Evolutionary conservation across 2,797 vertebrate species (phyloP), one percentile per base, ranked within the genome.

Genomic region (Crenichthys baileyi): DNA sequence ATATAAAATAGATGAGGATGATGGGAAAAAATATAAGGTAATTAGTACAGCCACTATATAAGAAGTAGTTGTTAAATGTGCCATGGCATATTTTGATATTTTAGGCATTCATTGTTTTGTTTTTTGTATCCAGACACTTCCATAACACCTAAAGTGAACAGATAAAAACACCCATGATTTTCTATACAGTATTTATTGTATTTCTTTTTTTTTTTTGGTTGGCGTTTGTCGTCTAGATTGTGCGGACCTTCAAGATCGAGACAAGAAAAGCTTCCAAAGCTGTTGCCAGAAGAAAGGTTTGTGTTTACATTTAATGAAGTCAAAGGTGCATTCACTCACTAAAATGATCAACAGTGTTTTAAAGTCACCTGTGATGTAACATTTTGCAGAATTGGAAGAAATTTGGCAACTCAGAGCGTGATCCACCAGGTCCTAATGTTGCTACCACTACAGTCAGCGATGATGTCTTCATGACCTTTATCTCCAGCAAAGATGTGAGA

Each of bases 381-480:
- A 5, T 53, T 20, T 67, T 48, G 44, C 70, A 99, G 98, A 99
- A 99, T 90, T 99, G 98, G 98, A 99, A 99, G 89, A 99, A 99
- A 79, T 98, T 98, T 75, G 98, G 97, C 13, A 97, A 98, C 89
- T 98, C 98, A 0, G 97, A 99, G 83, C 98, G 94, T 16, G 98
- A 99, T 29, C 91, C 95, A 0, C 95, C 97, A 0, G 98, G 98
- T 4, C 98, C 98, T 0, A 99, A 99, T 12, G 97, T 98, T 79
- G 97, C 98, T 73, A 98, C 98, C 61, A 99, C 98, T 73, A 99
- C 98, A 0, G 98, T 99, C 90, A 99, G 98, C 0, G 98, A 99
- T 1, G 98, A 99, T 0, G 98, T 99, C 63, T 97, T 96, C 85
- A 99, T 99, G 98, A 98, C 97, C 4, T 99, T 99, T 90, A 98